Base-by-base conservation (phyloP, 1,140 invertebrate genomes). In the Drosophila tristis region DNA sequence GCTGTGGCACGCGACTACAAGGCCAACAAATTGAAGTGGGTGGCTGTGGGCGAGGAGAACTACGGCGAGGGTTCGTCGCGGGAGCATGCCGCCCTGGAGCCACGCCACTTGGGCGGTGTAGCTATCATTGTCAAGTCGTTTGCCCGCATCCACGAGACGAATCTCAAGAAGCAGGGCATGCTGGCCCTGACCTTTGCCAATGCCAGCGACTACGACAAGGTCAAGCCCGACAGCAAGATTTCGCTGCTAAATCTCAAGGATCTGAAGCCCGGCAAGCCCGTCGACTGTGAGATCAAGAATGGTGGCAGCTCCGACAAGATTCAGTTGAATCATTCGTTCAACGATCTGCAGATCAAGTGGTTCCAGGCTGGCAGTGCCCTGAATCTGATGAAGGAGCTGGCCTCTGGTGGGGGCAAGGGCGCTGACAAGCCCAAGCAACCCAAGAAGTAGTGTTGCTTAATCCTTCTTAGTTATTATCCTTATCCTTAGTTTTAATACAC, bases 81-180 rank as follows among this genome's bases (percentile, higher is more conserved):
- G 90, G 99, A 99, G 93, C 99, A 99, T 93, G 99, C 99, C 56
- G 99, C 99, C 49, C 93, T 99, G 1, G 99, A 99, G 92, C 99
- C 99, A 0, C 93, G 96, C 49, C 96, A 97, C 91, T 93, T 97
- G n/a, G 96, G 96, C 29, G 99, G 98, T 2, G 94, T 98, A 25
- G 99, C 98, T 23, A 99, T 99, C 84, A 99, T 99, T 89, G 98
- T 99, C 23, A 99, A 99, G 93, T 98, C 97, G 39, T 99, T 99
- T 93, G 99, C 99, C 44, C 95, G 99, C 90, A 99, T 99, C 91
- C 99, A 99, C 93, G 99, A 99, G 93, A 99, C 99, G 0, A 99
- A 99, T 93, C 93, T 99, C 74, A 99, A 99, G 93, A 99, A 99
- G 91, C 99, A 99, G 92, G 99, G 99, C 57, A 91, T 99, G 87